A percentile compares a stretch with the other conserved stretches of the same genome.
phyloP scores from a whole-genome alignment of 2,113 vertebrate species.

The Epinephelus fuscoguttatus region DNA sequence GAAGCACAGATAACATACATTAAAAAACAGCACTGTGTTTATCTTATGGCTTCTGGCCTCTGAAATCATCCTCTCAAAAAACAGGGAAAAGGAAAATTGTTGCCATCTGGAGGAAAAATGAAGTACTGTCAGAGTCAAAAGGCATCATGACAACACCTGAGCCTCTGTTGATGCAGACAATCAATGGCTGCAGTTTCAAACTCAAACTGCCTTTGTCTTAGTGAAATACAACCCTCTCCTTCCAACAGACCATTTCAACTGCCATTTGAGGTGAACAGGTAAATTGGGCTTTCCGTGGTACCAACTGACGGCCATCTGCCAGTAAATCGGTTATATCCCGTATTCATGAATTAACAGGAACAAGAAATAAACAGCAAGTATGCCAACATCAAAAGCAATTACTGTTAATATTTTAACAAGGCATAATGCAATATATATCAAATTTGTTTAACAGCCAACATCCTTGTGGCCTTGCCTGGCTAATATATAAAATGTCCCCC shows the following conservation, averaged over 20 bases:
- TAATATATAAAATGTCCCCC: constrained; percentile 67
- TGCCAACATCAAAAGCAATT: constrained; percentile 33
- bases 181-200: background rate
- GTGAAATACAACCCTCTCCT: background rate
- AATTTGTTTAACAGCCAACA: constrained; percentile 85
- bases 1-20: background rate
- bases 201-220: constrained; percentile 36
- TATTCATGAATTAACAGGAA: constrained; percentile 52
- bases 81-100: constrained; percentile 42
- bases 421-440: constrained; percentile 61
- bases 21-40: background rate
- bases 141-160: background rate
- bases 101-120: constrained; percentile 69
- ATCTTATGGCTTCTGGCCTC: constrained; percentile 4
- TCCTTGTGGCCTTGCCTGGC: constrained; percentile 20
- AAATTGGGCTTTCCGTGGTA: constrained; percentile 25
- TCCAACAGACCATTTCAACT: constrained; percentile 18
- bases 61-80: constrained; percentile 22
- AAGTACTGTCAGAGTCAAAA: constrained; percentile 39
- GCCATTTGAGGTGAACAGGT: constrained; percentile 37
- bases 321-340: constrained; percentile 49
- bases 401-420: constrained; percentile 59
- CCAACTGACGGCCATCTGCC: constrained; percentile 42
- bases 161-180: constrained; percentile 10
- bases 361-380: constrained; percentile 40